phyloP scores from a whole-genome alignment of 2,888 invertebrate species.

The Ganaspis brasiliensis region DNA sequence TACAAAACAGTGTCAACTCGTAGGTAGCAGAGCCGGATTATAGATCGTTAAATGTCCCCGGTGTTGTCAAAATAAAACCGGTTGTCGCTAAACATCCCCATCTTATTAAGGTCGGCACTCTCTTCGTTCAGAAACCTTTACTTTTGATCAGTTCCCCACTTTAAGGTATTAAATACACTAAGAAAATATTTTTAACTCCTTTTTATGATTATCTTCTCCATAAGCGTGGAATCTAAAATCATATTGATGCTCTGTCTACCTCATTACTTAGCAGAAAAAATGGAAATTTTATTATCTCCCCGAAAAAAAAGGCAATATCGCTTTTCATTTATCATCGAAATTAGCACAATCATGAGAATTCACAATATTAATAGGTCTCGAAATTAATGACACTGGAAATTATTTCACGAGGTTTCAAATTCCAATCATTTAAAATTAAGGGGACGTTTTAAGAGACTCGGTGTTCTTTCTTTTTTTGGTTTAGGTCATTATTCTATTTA shows the following conservation, averaged over 20 bases:
- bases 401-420: not conserved
- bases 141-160: slow-evolving; percentile 19
- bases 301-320: not conserved
- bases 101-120: slow-evolving; percentile 29
- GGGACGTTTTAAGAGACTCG: no score
- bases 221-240: slow-evolving; percentile 6
- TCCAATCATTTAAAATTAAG: not conserved
- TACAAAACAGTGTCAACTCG: slow-evolving; percentile 38
- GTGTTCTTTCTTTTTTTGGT: no score
- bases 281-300: not conserved
- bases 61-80: slow-evolving; percentile 41
- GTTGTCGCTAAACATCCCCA: slow-evolving; percentile 41
- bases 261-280: not conserved
- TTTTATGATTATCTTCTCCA: not conserved
- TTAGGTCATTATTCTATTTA: slow-evolving; percentile 1
- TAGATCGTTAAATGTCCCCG: slow-evolving; percentile 11
- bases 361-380: no score
- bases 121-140: slow-evolving; percentile 8
- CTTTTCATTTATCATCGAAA: no score
- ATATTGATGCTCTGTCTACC: not conserved
- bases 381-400: no score
- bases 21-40: slow-evolving; percentile 38
- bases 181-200: not conserved
- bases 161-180: slow-evolving; percentile 3
- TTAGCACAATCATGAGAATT: no score